Base-by-base conservation (phyloP, 2,888 invertebrate genomes). In the Heliconius sara region DNA sequence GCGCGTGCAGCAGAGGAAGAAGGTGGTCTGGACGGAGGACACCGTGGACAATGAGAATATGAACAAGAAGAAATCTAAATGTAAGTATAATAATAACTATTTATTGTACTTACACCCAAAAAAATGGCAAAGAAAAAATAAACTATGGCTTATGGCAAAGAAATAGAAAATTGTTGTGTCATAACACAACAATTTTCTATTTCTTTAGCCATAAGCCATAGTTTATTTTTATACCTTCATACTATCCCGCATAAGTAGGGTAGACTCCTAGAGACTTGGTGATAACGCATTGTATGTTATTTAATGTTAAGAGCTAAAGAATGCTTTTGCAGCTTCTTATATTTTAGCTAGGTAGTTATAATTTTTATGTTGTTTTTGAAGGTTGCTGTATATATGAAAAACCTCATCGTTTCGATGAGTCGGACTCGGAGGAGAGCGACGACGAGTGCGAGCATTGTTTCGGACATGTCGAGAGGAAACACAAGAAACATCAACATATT, bases 1-100 rank as follows among this genome's bases (percentile, higher is more conserved):
- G 65, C 88, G 88, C 34, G 80, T 87, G 2, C 85, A 88, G 76
- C 57, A 85, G 22, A 88, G 96, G 79, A 97, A 97, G 91, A 98
- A 98, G 91, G 99, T 99, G 0, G 97, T 97, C 82, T 99, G 99
- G 98, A 97, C 97, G 16, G 97, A 97, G 81, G 98, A 97, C 85
- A 99, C 99, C 1, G 97, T 99, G 22, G 99, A 99, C 92, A 99
- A 99, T 93, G 99, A 99, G 91, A 95, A 98, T 89, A 96, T 99
- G 97, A 98, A 98, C 89, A 98, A 98, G 91, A 99, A 99, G 93
- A 99, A 99, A 92, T 99, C 99, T 39, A 99, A 99, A 96, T 99
- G 99, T 98, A 94, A 96, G 97, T 92, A 52, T 22, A 7, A 22
- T 22, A 52, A 52, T 52, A 9, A 52, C 7, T 52, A 9, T 52